These are phyloP conservation scores for Cinclus cinclus DNA, from an alignment of 2,113 vertebrate species.

Conservation along the genomic window DNA sequence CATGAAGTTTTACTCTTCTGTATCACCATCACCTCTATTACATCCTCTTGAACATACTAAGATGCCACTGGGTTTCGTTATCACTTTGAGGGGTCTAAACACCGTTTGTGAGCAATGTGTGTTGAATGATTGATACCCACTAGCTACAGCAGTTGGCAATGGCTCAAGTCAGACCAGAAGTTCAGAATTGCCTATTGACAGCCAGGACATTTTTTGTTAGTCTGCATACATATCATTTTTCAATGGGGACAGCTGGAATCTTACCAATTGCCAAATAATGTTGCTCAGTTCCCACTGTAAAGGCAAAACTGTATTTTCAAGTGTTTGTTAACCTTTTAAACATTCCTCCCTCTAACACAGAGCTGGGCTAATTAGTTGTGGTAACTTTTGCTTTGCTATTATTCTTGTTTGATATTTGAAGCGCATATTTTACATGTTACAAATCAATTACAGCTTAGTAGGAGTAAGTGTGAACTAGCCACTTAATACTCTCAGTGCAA, in stretches of 20 bases:
- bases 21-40: not conserved
- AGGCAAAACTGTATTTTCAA: not conserved
- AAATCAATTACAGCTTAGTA: not conserved
- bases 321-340: not conserved
- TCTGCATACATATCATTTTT: not conserved
- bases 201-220: not conserved
- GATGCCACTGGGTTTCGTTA: not conserved
- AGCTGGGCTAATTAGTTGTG: not conserved
- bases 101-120: not conserved
- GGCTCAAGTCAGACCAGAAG: not conserved
- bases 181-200: not conserved
- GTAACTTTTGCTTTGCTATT: not conserved
- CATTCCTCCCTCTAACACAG: not conserved
- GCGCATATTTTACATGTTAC: not conserved
- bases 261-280: not conserved
- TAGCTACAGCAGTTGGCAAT: not conserved
- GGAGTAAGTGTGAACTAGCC: not conserved
- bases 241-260: not conserved
- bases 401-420: not conserved
- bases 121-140: not conserved
- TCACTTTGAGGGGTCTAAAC: not conserved
- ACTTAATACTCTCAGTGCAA: not conserved
- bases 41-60: not conserved
- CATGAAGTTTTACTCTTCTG: not conserved
- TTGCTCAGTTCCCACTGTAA: not conserved